phyloP scores from a whole-genome alignment of 1,140 invertebrate species.

The Zaprionus inermis region DNA sequence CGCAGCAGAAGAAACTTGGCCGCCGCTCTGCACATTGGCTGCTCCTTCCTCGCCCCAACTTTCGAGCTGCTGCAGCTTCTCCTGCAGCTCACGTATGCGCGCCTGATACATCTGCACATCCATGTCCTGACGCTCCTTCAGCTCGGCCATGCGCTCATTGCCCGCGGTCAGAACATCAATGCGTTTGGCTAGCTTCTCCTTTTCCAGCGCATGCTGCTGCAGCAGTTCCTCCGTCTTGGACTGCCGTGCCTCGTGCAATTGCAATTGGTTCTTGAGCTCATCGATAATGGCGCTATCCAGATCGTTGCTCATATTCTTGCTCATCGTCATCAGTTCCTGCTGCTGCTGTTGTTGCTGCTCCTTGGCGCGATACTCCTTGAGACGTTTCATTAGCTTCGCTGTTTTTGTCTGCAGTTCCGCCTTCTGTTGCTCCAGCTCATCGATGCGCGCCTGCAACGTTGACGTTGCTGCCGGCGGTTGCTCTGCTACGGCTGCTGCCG shows the following conservation, averaged over 20 bases:
- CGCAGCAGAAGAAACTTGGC: slow-evolving; percentile 59
- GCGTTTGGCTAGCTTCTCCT: slow-evolving; percentile 88
- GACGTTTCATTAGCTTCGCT: slow-evolving; percentile 89
- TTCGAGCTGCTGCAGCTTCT: slow-evolving; percentile 87
- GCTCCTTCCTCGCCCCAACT: slow-evolving; percentile 84
- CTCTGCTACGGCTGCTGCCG: slow-evolving; percentile 12
- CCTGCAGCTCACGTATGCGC: slow-evolving; percentile 87
- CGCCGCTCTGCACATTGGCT: not conserved
- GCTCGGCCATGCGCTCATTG: slow-evolving; percentile 91
- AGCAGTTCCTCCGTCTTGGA: slow-evolving; percentile 86
- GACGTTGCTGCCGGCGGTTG: slow-evolving; percentile 41
- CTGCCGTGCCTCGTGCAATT: slow-evolving; percentile 87
- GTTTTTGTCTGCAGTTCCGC: slow-evolving; percentile 87
- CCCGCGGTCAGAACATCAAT: slow-evolving; percentile 90
- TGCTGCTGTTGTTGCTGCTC: slow-evolving; percentile 79
- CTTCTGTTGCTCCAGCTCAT: slow-evolving; percentile 86
- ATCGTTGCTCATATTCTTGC: slow-evolving; percentile 84
- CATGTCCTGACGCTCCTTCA: slow-evolving; percentile 91
- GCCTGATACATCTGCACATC: slow-evolving; percentile 89
- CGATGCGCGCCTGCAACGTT: slow-evolving; percentile 84
- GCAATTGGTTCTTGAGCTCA: slow-evolving; percentile 89
- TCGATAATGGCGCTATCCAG: slow-evolving; percentile 90
- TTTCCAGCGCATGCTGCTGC: slow-evolving; percentile 87
- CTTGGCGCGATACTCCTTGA: slow-evolving; percentile 89
- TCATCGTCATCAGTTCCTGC: not conserved